Conservation (phyloP, 2,888 invertebrate genomes). For the Xestoiulus laeticollis region DNA sequence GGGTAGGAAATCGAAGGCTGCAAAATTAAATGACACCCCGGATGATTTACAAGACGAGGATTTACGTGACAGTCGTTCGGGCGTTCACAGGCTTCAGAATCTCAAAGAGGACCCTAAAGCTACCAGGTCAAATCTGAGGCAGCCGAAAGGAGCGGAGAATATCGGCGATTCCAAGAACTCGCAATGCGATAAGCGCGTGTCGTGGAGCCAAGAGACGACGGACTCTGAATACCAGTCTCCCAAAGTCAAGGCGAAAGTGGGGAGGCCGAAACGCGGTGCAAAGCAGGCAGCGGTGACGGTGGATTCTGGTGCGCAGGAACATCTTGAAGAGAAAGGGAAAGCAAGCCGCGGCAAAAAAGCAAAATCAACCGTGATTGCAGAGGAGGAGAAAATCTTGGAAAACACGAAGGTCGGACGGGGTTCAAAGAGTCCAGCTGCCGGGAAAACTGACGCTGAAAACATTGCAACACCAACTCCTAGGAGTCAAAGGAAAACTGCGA, state of each 20-base stretch:
- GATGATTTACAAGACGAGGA: neutral
- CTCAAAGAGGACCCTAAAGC: neutral
- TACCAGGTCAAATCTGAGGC: neutral
- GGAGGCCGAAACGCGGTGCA: neutral
- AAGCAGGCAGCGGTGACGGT: neutral
- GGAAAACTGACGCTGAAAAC: neutral
- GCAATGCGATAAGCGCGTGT: neutral
- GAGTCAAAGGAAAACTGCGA: neutral
- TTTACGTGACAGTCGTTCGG: neutral
- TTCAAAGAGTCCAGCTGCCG: neutral
- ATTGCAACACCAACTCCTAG: neutral
- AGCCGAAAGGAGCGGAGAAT: neutral
- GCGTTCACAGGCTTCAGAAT: neutral
- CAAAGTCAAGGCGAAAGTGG: neutral
- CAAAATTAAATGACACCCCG: neutral
- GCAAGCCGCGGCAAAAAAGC: neutral
- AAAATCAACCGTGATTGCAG: neutral
- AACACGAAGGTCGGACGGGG: neutral
- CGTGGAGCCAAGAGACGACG: neutral
- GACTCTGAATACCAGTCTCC: neutral
- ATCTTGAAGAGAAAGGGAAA: neutral
- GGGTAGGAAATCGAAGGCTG: neutral
- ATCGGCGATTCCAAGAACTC: neutral
- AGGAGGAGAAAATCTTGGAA: neutral
- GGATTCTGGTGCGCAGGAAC: neutral